Conservation (phyloP, 2,888 invertebrate species). For the Nowickia ferox region DNA sequence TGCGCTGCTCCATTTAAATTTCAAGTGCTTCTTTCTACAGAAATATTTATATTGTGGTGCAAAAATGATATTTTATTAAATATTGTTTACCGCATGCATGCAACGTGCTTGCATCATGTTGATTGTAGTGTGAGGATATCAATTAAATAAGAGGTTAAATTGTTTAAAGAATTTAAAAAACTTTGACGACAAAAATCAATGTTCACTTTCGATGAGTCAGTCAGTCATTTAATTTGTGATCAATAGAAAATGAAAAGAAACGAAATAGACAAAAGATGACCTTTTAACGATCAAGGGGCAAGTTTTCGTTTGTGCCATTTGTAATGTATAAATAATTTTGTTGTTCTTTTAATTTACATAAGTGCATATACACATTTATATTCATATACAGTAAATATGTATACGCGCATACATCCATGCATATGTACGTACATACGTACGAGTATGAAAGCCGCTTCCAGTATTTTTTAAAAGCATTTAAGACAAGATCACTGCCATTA, state of each 20-base stretch:
- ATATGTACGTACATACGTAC: not conserved
- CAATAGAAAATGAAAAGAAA: constrained; percentile 43
- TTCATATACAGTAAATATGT: too few relatives aligned
- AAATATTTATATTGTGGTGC: not conserved
- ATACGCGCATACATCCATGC: too few relatives aligned
- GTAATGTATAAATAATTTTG: constrained; percentile 18
- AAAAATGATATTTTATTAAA: not conserved
- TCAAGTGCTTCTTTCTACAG: not conserved
- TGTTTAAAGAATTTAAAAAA: constrained; percentile 16
- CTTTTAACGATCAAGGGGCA: constrained; percentile 34
- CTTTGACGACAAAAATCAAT: constrained; percentile 60
- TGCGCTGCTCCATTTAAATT: constrained; percentile 1
- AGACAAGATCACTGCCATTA: constrained; percentile 68
- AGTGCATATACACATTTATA: too few relatives aligned
- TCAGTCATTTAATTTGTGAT: constrained; percentile 40
- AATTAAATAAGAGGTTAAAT: constrained; percentile 43
- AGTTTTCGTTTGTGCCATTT: constrained; percentile 21
- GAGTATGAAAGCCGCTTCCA: constrained; percentile 10
- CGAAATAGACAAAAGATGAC: constrained; percentile 34
- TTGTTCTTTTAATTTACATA: constrained; percentile 25
- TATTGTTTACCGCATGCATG: not conserved
- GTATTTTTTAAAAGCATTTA: not conserved
- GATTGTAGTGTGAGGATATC: constrained; percentile 1
- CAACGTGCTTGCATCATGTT: not conserved
- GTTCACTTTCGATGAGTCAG: constrained; percentile 55